Base-by-base conservation (phyloP, 2,113 vertebrate species). In the Cyanoramphus novaezelandiae region DNA sequence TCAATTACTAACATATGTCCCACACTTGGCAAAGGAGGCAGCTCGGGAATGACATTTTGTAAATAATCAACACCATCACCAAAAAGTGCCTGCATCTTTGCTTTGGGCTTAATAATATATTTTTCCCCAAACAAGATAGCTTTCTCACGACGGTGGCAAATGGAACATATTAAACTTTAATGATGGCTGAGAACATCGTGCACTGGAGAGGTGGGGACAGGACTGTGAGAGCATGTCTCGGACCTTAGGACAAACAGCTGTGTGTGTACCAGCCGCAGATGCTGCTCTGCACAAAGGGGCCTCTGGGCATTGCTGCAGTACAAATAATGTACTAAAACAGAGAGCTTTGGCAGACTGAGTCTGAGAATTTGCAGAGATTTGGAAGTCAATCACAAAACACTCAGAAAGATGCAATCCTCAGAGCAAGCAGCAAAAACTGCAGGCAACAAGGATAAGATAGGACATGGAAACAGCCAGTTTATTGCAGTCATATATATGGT, bases 1-100 rank as follows among this genome's bases (percentile, higher is more conserved):
- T 75, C 86, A 62, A 98, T 98, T 97, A 67, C 91, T 96, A 98
- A 97, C 97, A 98, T 65, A 95, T 98, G 97, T 87, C 81, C 90
- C 41, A 67, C 41, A 13, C 63, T 96, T 90, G 90, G 83, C 93
- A 91, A 95, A 94, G 41, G 71, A 94, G 71, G 52, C 28, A 62
- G 69, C 46, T 85, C 0, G 1, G 50, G 94, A 96, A 92, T 84
- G 93, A 95, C 93, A 92, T 94, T 96, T 97, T 85, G 63, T 49
- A 86, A 94, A 96, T 96, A 97, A 96, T 95, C 71, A 95, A 81
- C 83, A 92, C 88, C 90, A 95, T 85, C 90, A 90, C 76, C 82
- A 91, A 93, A 77, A 91, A 95, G 90, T 59, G 81, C 68, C 63
- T 86, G 87, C 14, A n/a, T 90, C 93, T 86, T 90, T 91, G 70